Percentiles rank a stretch among this genome's conserved stretches.
phyloP scores from a whole-genome alignment of 2,888 invertebrate genomes.

The Nymphalis polychloros region DNA sequence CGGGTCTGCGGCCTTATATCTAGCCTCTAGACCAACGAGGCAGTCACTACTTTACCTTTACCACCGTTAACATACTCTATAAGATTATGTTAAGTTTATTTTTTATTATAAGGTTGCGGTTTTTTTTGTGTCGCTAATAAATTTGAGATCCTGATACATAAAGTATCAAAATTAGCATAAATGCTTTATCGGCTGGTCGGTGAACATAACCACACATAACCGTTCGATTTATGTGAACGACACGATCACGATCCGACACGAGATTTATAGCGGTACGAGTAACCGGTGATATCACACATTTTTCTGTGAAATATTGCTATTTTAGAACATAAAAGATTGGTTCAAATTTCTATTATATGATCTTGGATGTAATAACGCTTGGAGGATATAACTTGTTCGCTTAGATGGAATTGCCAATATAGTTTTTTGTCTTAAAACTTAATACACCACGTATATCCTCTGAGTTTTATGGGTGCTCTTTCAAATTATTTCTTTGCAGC shows the following conservation, averaged over 20 bases:
- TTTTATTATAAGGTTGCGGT: constrained; percentile 22
- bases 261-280: constrained; percentile 42
- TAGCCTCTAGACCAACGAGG: too few species aligned
- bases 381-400: too few species aligned
- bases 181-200: constrained; percentile 52
- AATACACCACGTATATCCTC: too few species aligned
- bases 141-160: constrained; percentile 53
- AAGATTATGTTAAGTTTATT: constrained; percentile 9
- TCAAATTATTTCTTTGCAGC: too few species aligned
- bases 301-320: constrained; percentile 35
- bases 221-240: constrained; percentile 41
- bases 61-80: neutral
- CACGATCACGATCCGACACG: constrained; percentile 46
- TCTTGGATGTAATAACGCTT: neutral
- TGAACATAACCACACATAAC: constrained; percentile 47
- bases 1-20: too few species aligned
- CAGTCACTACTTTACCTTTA: too few species aligned
- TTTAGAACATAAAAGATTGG: constrained; percentile 26
- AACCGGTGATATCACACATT: constrained; percentile 31
- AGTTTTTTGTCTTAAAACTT: too few species aligned
- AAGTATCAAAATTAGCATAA: constrained; percentile 58
- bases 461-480: too few species aligned
- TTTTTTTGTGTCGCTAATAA: constrained; percentile 48
- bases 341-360: neutral
- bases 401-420: too few species aligned